Base-by-base conservation (phyloP, 2,888 invertebrate genomes). In the Stenchaetothrips biformis region DNA sequence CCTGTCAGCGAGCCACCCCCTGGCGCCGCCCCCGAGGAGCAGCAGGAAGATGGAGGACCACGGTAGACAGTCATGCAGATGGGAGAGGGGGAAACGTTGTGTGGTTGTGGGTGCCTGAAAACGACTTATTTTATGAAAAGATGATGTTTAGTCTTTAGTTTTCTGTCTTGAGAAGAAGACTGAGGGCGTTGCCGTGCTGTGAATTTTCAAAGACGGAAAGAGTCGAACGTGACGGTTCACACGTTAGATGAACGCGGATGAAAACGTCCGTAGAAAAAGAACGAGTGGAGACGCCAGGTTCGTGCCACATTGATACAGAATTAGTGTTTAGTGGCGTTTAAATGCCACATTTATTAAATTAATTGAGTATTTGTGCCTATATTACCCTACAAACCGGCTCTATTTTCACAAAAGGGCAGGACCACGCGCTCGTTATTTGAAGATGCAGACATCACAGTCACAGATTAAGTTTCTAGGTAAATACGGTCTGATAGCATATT, bases 1-100 rank as follows among this genome's bases (percentile, higher is more conserved):
- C 21, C 25, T 7, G 25, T 8, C 67, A 9, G 67, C 67, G n/a
- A 21, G 21, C 21, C 25, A 25, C 67, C 67, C 25, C 53, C 79
- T 25, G 62, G 47, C 8, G 79, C 78, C 27, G 79, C 80, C 49
- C 49, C 59, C 25, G 59, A 74, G 11, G 67, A 74, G 21, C 21
- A 7, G 67, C 67, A 8, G 7, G 67, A 59, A 16, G 18, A 18
- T 4, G 18, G 59, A 16, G 13, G 18, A 59, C 18, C 13, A 16
- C 59, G 59, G 59, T 59, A 59, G 59, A 59, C 4, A 0, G 18
- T 13, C 11, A 16, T 53, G 4, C 8, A 18, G 18, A 53, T 49
- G 53, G 53, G 53, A 6, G 18, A 18, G 11, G 6, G 59, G 13
- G 18, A 16, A 16, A 1, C 18, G 59, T 59, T 16, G 13, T 59